Percentiles rank a stretch among this genome's conserved stretches.
Evolutionary conservation across 1,140 invertebrate species (phyloP).

Genomic region (Asobara japonica): DNA sequence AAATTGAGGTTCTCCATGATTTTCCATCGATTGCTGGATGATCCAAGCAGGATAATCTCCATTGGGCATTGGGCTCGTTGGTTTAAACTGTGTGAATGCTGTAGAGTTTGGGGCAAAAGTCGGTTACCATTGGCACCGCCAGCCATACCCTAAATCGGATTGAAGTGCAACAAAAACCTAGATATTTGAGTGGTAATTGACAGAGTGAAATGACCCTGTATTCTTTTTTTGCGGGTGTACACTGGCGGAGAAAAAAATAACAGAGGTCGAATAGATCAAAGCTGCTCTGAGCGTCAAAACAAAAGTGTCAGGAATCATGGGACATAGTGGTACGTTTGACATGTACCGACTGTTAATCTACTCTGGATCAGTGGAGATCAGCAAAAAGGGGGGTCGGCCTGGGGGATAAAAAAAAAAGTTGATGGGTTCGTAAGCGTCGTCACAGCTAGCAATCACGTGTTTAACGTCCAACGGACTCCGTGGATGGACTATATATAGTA

Average conservation of each 20-base stretch:
- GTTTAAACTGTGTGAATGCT: no score
- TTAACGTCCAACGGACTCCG: constrained; percentile 29
- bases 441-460: constrained; percentile 30
- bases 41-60: no score
- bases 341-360: constrained; percentile 12
- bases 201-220: no score
- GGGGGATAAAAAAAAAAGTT: constrained; percentile 17
- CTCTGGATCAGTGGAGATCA: constrained; percentile 19
- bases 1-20: no score
- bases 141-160: no score
- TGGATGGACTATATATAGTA: constrained; percentile 39
- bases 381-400: not conserved
- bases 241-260: not conserved
- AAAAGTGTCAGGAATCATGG: constrained; percentile 9
- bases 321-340: constrained; percentile 26
- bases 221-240: no score
- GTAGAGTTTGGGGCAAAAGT: no score
- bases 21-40: no score
- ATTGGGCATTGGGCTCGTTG: no score
- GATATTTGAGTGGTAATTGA: no score
- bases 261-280: not conserved
- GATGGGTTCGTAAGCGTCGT: constrained; percentile 27
- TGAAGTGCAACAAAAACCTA: no score
- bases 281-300: not conserved
- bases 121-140: no score